Evolutionary conservation across 2,797 vertebrate genomes (phyloP).

Genomic region (Tolypeutes matacus): DNA sequence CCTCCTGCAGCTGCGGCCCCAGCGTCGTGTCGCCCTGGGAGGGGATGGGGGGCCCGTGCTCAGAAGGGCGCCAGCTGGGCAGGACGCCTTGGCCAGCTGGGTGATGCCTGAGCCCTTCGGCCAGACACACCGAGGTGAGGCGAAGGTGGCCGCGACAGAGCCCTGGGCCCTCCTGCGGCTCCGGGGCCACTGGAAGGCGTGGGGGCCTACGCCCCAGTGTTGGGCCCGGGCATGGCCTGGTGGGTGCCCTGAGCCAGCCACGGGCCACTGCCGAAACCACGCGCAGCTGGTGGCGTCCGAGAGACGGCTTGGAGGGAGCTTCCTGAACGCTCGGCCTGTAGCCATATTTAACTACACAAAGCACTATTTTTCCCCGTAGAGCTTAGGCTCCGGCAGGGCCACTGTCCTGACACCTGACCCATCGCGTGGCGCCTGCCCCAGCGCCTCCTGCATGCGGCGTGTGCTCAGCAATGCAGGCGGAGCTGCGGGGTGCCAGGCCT

Average conservation of each 20-base stretch:
- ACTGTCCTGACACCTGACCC: neutral
- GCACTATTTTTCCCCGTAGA: neutral
- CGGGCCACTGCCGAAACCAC: neutral
- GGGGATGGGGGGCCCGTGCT: neutral
- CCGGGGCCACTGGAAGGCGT: neutral
- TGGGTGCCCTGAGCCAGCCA: neutral
- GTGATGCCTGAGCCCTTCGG: neutral
- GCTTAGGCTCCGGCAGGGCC: neutral
- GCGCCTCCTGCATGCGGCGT: rapidly evolving
- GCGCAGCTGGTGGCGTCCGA: rapidly evolving
- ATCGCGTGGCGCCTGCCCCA: rapidly evolving
- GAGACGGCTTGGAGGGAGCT: neutral
- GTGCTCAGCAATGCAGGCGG: neutral
- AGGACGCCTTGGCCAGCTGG: neutral
- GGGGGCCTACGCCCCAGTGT: too few relatives aligned
- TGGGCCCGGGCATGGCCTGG: neutral
- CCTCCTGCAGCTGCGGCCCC: slow-evolving; percentile 69
- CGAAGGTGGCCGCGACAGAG: neutral
- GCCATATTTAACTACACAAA: neutral
- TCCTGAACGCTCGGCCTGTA: neutral
- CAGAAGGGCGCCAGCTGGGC: neutral
- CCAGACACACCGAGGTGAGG: rapidly evolving
- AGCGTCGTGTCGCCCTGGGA: slow-evolving; percentile 82
- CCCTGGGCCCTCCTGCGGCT: neutral
- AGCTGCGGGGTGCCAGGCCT: neutral